These are phyloP conservation scores for Pipistrellus nathusii DNA, from an alignment of 2,797 vertebrate genomes.

Conservation along the genomic window DNA sequence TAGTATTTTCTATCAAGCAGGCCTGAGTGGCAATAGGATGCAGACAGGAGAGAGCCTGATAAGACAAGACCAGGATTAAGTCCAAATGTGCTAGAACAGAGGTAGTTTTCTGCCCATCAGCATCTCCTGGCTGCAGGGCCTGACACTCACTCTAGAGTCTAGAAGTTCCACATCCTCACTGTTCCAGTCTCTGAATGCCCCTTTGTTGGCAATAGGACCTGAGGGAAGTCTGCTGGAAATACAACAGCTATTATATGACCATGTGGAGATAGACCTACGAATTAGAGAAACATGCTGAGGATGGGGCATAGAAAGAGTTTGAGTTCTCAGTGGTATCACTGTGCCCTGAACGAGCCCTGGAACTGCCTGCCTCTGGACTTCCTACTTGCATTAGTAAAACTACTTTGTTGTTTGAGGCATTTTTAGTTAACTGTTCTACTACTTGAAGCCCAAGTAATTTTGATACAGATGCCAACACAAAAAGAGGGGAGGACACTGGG, in stretches of 20 bases:
- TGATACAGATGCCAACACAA: background rate
- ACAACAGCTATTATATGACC: too few relatives aligned
- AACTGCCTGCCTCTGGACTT: background rate
- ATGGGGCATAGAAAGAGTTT: background rate
- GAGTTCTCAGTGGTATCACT: background rate
- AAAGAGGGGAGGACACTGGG: background rate
- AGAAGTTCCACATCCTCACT: background rate
- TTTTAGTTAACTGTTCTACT: background rate
- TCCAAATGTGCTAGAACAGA: background rate
- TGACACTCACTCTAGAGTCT: background rate
- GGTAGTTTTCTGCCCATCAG: background rate
- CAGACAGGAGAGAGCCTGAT: background rate
- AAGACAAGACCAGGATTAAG: background rate
- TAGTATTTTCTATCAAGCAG: background rate
- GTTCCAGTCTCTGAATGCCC: fast-evolving
- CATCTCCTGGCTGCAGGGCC: background rate
- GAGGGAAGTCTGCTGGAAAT: too few relatives aligned
- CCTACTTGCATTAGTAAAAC: background rate
- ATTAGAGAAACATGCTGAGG: background rate
- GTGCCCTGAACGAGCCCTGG: background rate
- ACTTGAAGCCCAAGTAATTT: background rate
- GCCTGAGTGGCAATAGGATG: background rate
- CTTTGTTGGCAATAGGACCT: background rate
- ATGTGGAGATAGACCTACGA: background rate
- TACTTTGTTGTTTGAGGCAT: background rate